phyloP scores from a whole-genome alignment of 2,113 vertebrate species.

The Dasyurus viverrinus region DNA sequence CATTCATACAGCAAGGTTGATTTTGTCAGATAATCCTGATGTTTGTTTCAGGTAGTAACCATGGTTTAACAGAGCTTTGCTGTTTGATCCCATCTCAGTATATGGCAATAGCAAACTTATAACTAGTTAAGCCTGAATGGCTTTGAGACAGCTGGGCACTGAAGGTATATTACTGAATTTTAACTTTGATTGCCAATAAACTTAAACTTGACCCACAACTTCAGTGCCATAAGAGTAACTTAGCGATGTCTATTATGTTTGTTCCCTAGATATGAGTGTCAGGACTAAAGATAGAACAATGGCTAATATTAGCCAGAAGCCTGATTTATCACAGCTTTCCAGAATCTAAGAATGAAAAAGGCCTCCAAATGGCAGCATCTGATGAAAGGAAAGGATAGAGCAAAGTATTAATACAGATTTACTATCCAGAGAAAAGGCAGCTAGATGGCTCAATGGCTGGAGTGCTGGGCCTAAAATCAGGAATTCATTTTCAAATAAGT shows the following conservation, averaged over 20 bases:
- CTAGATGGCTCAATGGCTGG: no score
- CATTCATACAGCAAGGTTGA: no score
- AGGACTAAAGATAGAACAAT: background rate
- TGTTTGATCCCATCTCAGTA: background rate
- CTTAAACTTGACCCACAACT: background rate
- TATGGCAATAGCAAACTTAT: background rate
- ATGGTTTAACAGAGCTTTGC: background rate
- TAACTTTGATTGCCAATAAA: background rate
- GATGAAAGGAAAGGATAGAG: background rate
- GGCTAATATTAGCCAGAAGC: background rate
- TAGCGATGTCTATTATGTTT: background rate
- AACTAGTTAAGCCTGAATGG: background rate
- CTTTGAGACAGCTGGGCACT: background rate
- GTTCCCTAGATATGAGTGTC: background rate
- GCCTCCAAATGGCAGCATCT: background rate
- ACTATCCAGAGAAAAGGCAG: background rate
- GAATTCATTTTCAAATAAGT: no score
- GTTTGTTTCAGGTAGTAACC: background rate
- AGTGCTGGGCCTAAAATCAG: no score
- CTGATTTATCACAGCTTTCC: background rate
- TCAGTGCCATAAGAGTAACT: background rate
- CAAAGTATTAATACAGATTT: background rate
- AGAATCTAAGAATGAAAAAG: background rate
- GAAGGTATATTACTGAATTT: background rate
- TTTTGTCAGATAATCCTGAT: background rate